phyloP scores from a whole-genome alignment of 1,140 invertebrate species.

The Drosophila pseudoobscura region DNA sequence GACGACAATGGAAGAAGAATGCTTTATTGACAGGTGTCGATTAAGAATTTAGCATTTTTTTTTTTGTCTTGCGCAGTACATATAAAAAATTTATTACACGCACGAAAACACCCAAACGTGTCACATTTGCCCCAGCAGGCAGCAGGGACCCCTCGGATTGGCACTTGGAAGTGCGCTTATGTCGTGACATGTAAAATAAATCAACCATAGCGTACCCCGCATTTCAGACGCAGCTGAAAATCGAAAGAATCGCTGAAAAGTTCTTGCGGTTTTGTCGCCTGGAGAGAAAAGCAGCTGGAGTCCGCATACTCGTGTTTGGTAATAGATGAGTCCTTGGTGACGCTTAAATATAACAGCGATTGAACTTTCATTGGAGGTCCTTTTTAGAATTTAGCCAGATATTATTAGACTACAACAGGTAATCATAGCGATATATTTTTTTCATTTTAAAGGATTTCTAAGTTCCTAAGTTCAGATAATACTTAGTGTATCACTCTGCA shows the following conservation, averaged over 20 bases:
- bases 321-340: no score
- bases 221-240: constrained; percentile 34
- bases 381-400: no score
- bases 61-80: constrained; percentile 69
- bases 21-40: constrained; percentile 78
- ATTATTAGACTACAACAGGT: no score
- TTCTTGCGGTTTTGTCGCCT: constrained; percentile 26
- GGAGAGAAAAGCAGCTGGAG: no score
- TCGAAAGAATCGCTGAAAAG: constrained; percentile 35
- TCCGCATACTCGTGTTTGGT: no score
- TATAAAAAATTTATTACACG: constrained; percentile 82
- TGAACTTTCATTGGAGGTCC: no score
- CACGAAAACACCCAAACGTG: constrained; percentile 80
- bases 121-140: constrained; percentile 48
- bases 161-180: constrained; percentile 71
- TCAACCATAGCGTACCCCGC: constrained; percentile 55
- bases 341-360: no score
- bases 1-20: constrained; percentile 18
- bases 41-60: constrained; percentile 80
- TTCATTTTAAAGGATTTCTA: no score
- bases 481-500: no score
- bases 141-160: constrained; percentile 42
- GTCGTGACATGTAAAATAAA: constrained; percentile 80
- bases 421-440: no score
- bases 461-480: no score